Evolutionary conservation across 2,888 invertebrate species (phyloP), one percentile per base, ranked within the genome.

Genomic region (Agrotis exclamationis): DNA sequence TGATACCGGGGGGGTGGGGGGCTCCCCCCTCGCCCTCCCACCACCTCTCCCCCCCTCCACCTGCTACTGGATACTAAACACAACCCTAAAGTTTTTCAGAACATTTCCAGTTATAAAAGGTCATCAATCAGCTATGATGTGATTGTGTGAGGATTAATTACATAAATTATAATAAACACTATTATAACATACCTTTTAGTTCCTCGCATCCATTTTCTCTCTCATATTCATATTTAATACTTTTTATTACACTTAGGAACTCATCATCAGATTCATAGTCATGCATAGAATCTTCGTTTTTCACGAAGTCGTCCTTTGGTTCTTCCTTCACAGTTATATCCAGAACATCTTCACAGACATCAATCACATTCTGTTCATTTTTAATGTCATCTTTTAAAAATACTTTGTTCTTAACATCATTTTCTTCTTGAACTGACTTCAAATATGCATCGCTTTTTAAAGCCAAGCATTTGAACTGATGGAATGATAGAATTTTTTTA

Each of bases 391-490:
- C 85, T 58, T 33, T 62, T 59, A 86, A 51, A 64, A 76, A 83
- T 58, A 85, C 63, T 59, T 89, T 86, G 78, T 82, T 82, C 80
- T 89, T 85, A 28, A 86, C 73, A 24, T 77, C 76, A 18, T 45
- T 67, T 47, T 82, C 74, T 44, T 75, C 60, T 28, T 59, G 67
- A 18, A 82, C 47, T 9, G 88, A 83, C 71, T 77, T 90, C 50
- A 93, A 87, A 80, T 91, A 91, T 3, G 80, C 72, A 78, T 95
- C 91, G 83, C 86, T 94, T 82, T 90, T 90, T 74, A 91, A 72
- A 51, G 93, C 95, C 75, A 91, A 74, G 24, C 80, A 74, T 85
- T 95, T 95, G 76, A 95, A 95, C 75, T 92, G 87, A 70, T 93
- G 87, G 79, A 91, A 94, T 18, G 88, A 82, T 68, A 92, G 62